These are phyloP conservation scores for Phyllostomus hastatus DNA, from an alignment of 2,113 vertebrate genomes.

Conservation along the genomic window DNA sequence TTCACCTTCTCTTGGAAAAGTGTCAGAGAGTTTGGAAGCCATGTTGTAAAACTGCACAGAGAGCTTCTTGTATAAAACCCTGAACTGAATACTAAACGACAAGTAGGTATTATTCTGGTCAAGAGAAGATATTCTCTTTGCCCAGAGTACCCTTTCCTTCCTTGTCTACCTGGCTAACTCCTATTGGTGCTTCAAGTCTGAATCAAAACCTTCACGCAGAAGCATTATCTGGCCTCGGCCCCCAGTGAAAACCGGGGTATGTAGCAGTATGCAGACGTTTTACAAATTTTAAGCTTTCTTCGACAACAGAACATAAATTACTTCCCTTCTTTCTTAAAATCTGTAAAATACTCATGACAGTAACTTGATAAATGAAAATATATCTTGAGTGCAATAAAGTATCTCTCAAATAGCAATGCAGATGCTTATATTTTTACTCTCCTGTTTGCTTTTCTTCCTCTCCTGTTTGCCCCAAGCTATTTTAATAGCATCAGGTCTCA, in stretches of 20 bases:
- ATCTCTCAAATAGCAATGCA: not conserved
- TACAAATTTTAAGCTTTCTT: not conserved
- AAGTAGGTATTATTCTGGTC: not conserved
- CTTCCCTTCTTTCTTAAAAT: not conserved
- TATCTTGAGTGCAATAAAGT: not conserved
- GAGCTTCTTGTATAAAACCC: not conserved
- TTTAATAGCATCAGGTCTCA: not conserved
- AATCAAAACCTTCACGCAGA: not conserved
- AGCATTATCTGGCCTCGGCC: not conserved
- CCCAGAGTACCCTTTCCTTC: not conserved
- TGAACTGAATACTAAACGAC: not conserved
- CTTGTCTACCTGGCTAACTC: not conserved
- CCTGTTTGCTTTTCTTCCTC: not conserved
- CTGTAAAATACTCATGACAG: not conserved
- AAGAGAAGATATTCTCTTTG: not conserved
- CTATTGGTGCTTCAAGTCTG: not conserved
- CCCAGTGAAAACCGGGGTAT: not conserved
- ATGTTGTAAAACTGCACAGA: not conserved
- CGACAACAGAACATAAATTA: not conserved
- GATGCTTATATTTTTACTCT: not conserved
- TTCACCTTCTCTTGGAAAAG: not conserved
- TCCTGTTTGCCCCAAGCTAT: not conserved
- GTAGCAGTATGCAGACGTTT: not conserved
- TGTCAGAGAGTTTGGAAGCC: not conserved
- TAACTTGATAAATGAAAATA: conserved; percentile 21